phyloP scores from a whole-genome alignment of 2,888 invertebrate genomes.

The Eugnorisma glareosa region DNA sequence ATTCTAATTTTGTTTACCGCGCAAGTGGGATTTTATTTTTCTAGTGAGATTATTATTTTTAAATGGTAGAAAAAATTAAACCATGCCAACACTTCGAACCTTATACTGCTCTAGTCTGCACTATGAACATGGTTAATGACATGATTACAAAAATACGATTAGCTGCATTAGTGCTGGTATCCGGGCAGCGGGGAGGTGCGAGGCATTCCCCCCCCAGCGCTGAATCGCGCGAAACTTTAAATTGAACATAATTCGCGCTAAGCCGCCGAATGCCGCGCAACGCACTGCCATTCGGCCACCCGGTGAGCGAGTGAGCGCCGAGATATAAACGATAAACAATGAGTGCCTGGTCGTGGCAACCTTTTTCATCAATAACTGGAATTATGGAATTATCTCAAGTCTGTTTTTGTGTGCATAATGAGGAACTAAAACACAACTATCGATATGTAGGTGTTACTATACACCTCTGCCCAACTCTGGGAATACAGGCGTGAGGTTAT shows the following conservation, averaged over 20 bases:
- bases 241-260: conserved; percentile 72
- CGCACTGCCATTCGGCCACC: conserved; percentile 1
- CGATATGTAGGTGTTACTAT: background rate
- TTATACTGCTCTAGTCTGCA: background rate
- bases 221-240: conserved; percentile 65
- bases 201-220: background rate
- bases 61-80: background rate
- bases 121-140: conserved; percentile 5
- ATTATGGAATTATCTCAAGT: background rate
- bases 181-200: conserved; percentile 9
- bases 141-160: conserved; percentile 40
- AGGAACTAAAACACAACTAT: background rate
- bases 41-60: background rate
- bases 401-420: background rate
- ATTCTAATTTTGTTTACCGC: no score
- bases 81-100: background rate
- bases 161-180: conserved; percentile 24
- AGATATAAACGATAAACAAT: background rate
- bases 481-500: background rate
- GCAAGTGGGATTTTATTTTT: background rate
- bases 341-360: background rate
- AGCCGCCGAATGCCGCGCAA: conserved; percentile 54
- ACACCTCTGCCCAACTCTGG: background rate
- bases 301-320: conserved; percentile 19
- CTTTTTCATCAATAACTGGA: background rate